Percentiles rank a stretch among this genome's conserved stretches.
Conservation (phyloP, 2,888 invertebrate genomes). For the Eumacrocentrus americanus region DNA sequence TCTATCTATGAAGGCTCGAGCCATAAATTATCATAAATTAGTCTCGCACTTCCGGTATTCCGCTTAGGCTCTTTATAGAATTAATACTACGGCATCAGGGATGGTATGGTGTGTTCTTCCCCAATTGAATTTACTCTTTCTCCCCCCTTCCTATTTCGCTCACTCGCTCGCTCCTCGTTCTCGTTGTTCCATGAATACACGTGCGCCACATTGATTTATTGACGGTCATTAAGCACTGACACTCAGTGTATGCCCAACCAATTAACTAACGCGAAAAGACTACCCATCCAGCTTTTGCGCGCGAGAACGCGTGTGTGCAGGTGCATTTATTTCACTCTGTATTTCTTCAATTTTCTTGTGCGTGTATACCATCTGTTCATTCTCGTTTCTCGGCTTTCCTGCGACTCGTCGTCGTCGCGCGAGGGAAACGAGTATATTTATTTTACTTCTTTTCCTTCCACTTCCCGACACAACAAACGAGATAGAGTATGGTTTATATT, state of each 20-base stretch:
- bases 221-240: conserved; percentile 28
- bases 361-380: conserved; percentile 29
- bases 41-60: conserved; percentile 21
- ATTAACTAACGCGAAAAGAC: conserved; percentile 33
- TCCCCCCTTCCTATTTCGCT: conserved; percentile 34
- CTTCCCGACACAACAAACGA: conserved; percentile 32
- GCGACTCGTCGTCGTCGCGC: conserved; percentile 23
- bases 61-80: conserved; percentile 20
- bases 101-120: not conserved
- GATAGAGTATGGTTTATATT: conserved; percentile 29
- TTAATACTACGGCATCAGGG: conserved; percentile 6
- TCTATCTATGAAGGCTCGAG: not conserved
- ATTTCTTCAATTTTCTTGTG: conserved; percentile 29
- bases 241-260: conserved; percentile 25
- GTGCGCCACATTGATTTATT: conserved; percentile 21
- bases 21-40: conserved; percentile 17
- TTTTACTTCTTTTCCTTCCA: conserved; percentile 29
- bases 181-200: conserved; percentile 22
- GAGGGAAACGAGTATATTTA: conserved; percentile 37
- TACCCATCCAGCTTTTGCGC: conserved; percentile 19
- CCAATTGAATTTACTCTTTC: conserved; percentile 27
- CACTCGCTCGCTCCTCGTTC: conserved; percentile 28
- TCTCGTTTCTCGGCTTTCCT: conserved; percentile 27
- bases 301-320: conserved; percentile 19
- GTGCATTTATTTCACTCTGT: conserved; percentile 29